Conservation (phyloP, 2,888 invertebrate genomes). For the Ophioninae sp. region DNA sequence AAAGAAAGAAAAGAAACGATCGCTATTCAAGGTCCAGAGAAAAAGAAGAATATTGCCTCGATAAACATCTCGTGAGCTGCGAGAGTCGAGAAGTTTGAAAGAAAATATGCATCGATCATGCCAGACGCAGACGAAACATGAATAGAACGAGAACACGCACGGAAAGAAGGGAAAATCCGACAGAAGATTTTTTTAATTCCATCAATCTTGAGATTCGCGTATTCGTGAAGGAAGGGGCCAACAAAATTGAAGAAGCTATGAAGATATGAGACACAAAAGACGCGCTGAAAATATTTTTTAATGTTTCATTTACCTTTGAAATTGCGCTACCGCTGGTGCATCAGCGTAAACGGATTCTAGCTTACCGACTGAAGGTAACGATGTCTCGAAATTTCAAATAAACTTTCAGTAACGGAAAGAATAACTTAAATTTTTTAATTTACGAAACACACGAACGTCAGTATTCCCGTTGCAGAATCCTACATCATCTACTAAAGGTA, state of each 20-base stretch:
- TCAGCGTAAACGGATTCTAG: background rate
- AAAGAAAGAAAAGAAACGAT: slow-evolving; percentile 5
- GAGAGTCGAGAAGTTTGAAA: slow-evolving; percentile 9
- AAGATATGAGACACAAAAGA: background rate
- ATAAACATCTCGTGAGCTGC: slow-evolving; percentile 22
- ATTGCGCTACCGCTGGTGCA: background rate
- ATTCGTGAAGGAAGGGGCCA: background rate
- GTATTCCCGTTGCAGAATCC: background rate
- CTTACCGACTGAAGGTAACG: background rate
- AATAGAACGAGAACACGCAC: background rate
- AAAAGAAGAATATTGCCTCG: slow-evolving; percentile 30
- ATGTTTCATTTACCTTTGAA: background rate
- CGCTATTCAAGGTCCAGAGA: background rate
- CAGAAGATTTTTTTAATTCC: background rate
- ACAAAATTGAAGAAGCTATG: background rate
- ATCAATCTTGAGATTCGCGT: background rate
- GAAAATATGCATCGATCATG: slow-evolving; percentile 9
- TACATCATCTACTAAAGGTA: background rate
- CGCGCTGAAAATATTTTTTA: background rate
- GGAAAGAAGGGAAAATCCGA: background rate
- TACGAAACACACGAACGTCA: background rate
- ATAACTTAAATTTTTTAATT: background rate
- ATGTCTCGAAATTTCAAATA: background rate
- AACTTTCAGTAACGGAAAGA: background rate
- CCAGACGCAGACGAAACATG: background rate